Evolutionary conservation across 2,113 vertebrate genomes (phyloP).

Genomic region (Condylura cristata): DNA sequence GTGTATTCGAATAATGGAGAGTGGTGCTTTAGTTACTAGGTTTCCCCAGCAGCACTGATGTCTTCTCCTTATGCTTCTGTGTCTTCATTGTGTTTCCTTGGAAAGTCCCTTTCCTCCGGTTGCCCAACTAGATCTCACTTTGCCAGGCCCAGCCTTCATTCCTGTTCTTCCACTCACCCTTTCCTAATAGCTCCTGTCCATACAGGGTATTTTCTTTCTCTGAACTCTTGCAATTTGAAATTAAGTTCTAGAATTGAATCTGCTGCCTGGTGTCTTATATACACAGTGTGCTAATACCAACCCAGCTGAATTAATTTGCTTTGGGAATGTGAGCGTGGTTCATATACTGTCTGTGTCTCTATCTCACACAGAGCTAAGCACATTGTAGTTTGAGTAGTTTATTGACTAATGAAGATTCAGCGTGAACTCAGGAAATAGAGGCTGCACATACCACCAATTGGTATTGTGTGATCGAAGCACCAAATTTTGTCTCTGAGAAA

Average conservation of each 20-base stretch:
- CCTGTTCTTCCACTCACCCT: background rate
- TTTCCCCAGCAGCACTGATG: background rate
- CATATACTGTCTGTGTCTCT: background rate
- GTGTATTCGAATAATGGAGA: background rate
- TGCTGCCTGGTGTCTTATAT: background rate
- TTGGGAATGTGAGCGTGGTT: background rate
- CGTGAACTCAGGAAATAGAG: background rate
- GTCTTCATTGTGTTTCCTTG: background rate
- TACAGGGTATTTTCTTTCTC: background rate
- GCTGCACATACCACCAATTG: background rate
- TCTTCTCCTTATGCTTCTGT: background rate
- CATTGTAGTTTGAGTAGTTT: background rate
- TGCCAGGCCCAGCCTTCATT: background rate
- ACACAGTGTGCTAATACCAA: background rate
- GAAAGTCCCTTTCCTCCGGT: background rate
- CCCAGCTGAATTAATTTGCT: background rate
- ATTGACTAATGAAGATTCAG: background rate
- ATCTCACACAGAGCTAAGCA: background rate
- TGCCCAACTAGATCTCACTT: background rate
- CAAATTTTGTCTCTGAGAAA: background rate
- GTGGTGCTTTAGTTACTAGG: background rate
- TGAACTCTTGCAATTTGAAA: background rate
- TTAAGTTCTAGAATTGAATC: background rate
- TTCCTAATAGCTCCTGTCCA: background rate
- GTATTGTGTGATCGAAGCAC: background rate